Evolutionary conservation across 1,140 invertebrate species (phyloP), one percentile per base, ranked within the genome.

Genomic region (Glossosoma conforme): DNA sequence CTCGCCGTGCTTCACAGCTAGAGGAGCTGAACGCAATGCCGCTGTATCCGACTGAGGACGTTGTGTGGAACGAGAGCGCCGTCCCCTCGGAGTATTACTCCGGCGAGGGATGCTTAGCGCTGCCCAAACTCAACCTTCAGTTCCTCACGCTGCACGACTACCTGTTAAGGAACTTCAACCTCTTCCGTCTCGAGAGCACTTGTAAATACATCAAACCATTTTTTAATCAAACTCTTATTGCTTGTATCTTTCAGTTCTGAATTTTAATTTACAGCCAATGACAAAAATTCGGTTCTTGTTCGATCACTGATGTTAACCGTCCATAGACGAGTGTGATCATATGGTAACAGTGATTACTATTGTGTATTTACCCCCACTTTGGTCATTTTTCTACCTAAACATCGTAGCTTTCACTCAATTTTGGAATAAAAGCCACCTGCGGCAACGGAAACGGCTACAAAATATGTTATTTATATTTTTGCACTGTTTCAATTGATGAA

Each of bases 1-100:
- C 98, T 67, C 78, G 86, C 45, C 80, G 93, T 38, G 80, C 84
- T 13, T 98, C 94, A 0, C 97, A 98, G 63, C 68, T 98, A 25
- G 91, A 98, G 67, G 86, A 90, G 37, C 71, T 99, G 1, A 99
- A 99, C 65, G 87, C 93, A 59, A 97, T 99, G 91, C 95, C 97
- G 0, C 75, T 99, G 0, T 99, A 99, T 71, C 97, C 97, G 1
- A 98, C 94, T 0, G 97, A 99, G 67, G 85, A 93, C 40, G 87
- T 99, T 8, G 97, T 99, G 59, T 99, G 97, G 97, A 93, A 99
- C 73, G 95, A 98, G 67, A 98, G 97, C 65, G 84, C 99, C 22
- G 96, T 99, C 1, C 97, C 97, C 0, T 92, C 91, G 0, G 95
- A 98, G 62, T 97, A 96, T 69, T 98, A 92, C 71, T 93, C 90